Evolutionary conservation across 2,113 vertebrate species (phyloP).

Genomic region (Lutjanus erythropterus): DNA sequence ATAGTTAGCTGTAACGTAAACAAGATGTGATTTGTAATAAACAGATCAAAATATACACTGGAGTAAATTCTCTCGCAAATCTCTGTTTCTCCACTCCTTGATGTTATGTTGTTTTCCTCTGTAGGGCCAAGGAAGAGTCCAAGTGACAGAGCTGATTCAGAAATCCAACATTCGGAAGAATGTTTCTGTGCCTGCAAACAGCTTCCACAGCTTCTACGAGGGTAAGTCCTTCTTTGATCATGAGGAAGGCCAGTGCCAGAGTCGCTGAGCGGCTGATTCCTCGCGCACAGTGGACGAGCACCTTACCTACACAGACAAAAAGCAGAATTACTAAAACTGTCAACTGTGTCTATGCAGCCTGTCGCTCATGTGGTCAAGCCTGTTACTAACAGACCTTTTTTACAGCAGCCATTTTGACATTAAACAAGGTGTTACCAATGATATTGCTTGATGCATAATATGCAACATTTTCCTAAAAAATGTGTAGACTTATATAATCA

Average conservation of each 20-base stretch:
- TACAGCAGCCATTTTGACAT: too few species aligned
- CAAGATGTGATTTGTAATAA: too few species aligned
- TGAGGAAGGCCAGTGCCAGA: slow-evolving; percentile 82
- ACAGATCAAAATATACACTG: background rate
- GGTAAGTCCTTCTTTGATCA: slow-evolving; percentile 79
- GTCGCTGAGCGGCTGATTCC: slow-evolving; percentile 84
- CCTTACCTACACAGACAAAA: slow-evolving; percentile 74
- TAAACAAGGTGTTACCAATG: too few species aligned
- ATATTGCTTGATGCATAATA: too few species aligned
- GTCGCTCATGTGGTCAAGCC: too few species aligned
- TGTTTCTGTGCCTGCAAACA: slow-evolving; percentile 75
- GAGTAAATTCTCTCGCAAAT: background rate
- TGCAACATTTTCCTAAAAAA: too few species aligned
- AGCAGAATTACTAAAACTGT: background rate
- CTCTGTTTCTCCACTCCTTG: background rate
- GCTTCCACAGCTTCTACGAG: slow-evolving; percentile 72
- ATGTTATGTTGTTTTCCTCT: slow-evolving; percentile 36
- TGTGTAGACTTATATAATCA: too few species aligned
- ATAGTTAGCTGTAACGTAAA: too few species aligned
- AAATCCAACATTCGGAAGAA: slow-evolving; percentile 84
- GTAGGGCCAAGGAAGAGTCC: slow-evolving; percentile 63
- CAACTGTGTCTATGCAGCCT: background rate
- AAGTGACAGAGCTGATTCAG: slow-evolving; percentile 81
- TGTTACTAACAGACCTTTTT: too few species aligned
- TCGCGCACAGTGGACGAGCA: slow-evolving; percentile 84